Percentiles rank a stretch among this genome's conserved stretches.
Conservation (phyloP, 2,113 vertebrate species). For the Nycticryphes semicollaris region DNA sequence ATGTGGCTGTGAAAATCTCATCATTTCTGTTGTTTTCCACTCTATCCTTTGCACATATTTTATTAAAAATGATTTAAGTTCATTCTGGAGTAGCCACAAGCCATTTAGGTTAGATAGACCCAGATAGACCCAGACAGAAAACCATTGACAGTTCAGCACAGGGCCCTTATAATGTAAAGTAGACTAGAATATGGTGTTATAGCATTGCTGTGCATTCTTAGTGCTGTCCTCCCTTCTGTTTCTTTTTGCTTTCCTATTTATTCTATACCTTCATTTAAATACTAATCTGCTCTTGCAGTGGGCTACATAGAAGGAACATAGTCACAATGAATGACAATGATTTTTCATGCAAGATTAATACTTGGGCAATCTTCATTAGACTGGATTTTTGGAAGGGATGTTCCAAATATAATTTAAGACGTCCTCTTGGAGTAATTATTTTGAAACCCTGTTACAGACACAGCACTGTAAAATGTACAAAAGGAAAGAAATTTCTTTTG, state of each 20-base stretch:
- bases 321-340: not conserved
- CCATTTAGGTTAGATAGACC: not conserved
- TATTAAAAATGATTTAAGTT: slow-evolving; percentile 43
- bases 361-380: not conserved
- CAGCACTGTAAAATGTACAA: not conserved
- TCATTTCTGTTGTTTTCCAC: slow-evolving; percentile 50
- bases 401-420: not conserved
- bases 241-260: not conserved
- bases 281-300: not conserved
- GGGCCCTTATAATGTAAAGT: not conserved
- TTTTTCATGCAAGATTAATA: not conserved
- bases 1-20: slow-evolving; percentile 41
- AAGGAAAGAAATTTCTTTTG: not conserved
- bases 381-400: not conserved
- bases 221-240: not conserved
- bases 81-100: not conserved
- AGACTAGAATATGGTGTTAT: not conserved
- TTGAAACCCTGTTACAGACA: not conserved
- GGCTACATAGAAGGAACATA: not conserved
- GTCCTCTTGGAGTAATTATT: not conserved
- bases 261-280: not conserved
- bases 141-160: not conserved
- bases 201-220: not conserved
- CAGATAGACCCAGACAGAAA: not conserved
- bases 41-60: slow-evolving; percentile 43